A percentile compares a stretch with the other conserved stretches of the same genome.
Evolutionary conservation across 2,113 vertebrate species (phyloP).

Genomic region (Copsychus sechellarum): DNA sequence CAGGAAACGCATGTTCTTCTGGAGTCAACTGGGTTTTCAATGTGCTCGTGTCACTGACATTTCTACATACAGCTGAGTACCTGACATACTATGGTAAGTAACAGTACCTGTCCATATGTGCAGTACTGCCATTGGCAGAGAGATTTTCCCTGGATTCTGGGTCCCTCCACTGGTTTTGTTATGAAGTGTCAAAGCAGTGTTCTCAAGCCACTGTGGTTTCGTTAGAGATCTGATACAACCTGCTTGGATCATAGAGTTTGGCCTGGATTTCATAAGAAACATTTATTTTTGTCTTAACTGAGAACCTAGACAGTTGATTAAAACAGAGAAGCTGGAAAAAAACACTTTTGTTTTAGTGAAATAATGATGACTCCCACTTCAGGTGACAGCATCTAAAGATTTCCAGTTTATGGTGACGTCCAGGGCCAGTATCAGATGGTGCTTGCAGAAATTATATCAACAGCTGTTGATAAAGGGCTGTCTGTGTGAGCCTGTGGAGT

Average conservation of each 20-base stretch:
- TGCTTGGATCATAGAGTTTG: neutral
- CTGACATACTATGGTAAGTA: conserved; percentile 94
- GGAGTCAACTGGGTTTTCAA: conserved; percentile 98
- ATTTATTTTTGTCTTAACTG: neutral
- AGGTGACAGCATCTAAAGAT: neutral
- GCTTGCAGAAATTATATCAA: neutral
- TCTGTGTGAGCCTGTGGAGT: neutral
- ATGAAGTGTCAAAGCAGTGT: neutral
- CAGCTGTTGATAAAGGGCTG: neutral
- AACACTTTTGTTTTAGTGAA: neutral
- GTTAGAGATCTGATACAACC: neutral
- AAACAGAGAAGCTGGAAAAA: neutral
- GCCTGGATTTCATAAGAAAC: neutral
- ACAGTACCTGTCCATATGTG: neutral
- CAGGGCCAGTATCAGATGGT: neutral
- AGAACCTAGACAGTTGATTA: neutral
- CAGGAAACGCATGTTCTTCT: conserved; percentile 94
- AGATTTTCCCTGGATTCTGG: neutral
- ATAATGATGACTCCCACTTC: neutral
- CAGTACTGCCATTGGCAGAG: neutral
- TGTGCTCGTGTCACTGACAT: conserved; percentile 91
- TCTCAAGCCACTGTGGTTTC: neutral
- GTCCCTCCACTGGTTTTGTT: neutral
- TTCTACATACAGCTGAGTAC: conserved; percentile 92
- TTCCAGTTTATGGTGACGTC: neutral